Conservation (phyloP, 2,113 vertebrate genomes). For the Opisthocomus hoazin region DNA sequence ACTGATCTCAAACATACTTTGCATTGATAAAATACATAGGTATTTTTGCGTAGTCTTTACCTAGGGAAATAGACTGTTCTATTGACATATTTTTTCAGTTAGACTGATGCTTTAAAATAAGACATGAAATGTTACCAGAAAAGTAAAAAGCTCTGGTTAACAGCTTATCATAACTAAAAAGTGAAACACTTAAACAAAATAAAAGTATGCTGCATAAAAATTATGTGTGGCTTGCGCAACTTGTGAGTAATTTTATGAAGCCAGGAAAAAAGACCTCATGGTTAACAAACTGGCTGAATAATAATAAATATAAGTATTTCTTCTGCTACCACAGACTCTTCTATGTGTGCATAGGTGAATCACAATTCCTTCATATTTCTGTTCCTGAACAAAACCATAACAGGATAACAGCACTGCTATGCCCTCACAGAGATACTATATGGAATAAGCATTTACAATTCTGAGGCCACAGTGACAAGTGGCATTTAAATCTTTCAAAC, state of each 20-base stretch:
- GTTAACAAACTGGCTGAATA: slow-evolving; percentile 12
- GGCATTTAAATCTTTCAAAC: not conserved
- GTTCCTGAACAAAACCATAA: not conserved
- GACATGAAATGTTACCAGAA: not conserved
- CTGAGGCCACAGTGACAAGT: not conserved
- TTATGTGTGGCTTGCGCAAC: not conserved
- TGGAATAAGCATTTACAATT: not conserved
- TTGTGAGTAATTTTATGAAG: slow-evolving; percentile 1
- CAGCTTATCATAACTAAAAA: not conserved
- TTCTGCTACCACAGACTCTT: not conserved
- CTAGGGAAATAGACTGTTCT: not conserved
- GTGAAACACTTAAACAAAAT: not conserved
- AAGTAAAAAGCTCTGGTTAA: not conserved
- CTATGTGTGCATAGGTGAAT: not conserved
- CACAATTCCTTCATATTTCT: not conserved
- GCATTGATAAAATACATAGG: not conserved
- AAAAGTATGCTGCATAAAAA: not conserved
- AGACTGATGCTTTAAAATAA: not conserved
- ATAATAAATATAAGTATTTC: slow-evolving; percentile 8
- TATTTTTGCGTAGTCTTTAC: not conserved
- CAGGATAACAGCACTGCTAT: not conserved
- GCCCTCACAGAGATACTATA: not conserved
- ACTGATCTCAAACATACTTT: not conserved
- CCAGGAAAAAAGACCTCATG: slow-evolving; percentile 16
- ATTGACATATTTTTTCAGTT: not conserved